Base-by-base conservation (phyloP, 2,797 vertebrate species). In the Arnoldichthys spilopterus region DNA sequence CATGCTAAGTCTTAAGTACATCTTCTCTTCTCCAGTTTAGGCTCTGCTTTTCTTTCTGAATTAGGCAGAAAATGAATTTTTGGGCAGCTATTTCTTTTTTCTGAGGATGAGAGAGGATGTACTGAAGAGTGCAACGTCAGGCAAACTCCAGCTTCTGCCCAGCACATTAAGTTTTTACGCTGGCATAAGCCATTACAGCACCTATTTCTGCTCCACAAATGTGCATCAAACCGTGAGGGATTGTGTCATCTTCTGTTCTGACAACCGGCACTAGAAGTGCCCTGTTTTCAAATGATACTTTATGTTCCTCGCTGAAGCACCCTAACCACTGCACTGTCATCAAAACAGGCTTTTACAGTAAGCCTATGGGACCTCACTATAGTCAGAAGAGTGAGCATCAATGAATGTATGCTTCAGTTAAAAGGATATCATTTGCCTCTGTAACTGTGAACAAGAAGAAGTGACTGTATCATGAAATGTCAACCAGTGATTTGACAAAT, bases 171-270 rank as follows among this genome's bases (percentile, higher is more conserved):
- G 85, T 88, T 80, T 89, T 76, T 89, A 87, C 87, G 86, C 89
- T 89, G 90, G 90, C 89, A 91, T 89, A 91, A 90, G 88, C 76
- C 49, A 90, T 90, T 88, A 85, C 47, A 89, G 88, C 86, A 86
- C 85, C 89, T 79, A 83, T 75, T 86, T 78, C 69, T 71, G 82
- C 83, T 83, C 83, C 85, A 86, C 85, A 87, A 75, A 63, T 83
- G 62, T 78, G 75, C 85, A 85, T 88, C 88, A 90, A 87, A 90
- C 90, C 91, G 88, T 71, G 43, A 85, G 85, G 76, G 69, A 80
- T 68, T 81, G 70, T 83, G 85, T 85, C 56, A 51, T 70, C 77
- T 84, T 86, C 37, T 77, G 82, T 77, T 85, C 74, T 85, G 85
- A 84, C 86, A 86, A 84, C 6, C 79, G 82, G 80, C 78, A 81